Percentiles rank a stretch among this genome's conserved stretches.
Evolutionary conservation across 30 jellyfish, hydroid and myxozoan genomes (phyloP).

Genomic region (Aurelia sp.): DNA sequence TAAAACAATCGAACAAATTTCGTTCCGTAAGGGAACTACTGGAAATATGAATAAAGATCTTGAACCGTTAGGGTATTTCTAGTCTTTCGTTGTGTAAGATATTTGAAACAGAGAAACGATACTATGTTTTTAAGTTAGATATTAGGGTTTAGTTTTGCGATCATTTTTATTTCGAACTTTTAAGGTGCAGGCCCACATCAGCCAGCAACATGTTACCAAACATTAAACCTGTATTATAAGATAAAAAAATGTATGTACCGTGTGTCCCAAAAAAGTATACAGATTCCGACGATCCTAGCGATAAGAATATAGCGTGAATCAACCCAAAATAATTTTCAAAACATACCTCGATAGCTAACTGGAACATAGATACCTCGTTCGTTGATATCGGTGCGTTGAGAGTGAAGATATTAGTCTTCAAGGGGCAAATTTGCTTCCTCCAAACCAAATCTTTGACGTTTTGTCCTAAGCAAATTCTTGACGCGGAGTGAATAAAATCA

Average conservation of each 20-base stretch:
- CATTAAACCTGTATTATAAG: background rate
- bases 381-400: too few species aligned
- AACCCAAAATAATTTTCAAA: too few species aligned
- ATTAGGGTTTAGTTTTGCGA: background rate
- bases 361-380: too few species aligned
- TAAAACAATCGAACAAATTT: conserved; percentile 5
- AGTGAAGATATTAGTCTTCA: too few species aligned
- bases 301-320: too few species aligned
- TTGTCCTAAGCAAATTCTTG: too few species aligned
- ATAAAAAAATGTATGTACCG: background rate
- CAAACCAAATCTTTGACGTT: too few species aligned
- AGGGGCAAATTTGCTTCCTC: too few species aligned
- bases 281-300: too few species aligned
- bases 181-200: conserved; percentile 13
- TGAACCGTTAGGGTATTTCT: background rate
- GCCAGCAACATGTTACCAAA: conserved; percentile 4
- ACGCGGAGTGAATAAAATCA: too few species aligned
- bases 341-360: too few species aligned
- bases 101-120: background rate
- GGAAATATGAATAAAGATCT: conserved; percentile 24
- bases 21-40: background rate
- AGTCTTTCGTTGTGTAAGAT: background rate
- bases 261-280: too few species aligned
- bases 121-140: background rate
- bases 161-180: background rate